Evolutionary conservation across 2,113 vertebrate species (phyloP).

Genomic region (Festucalex cinctus): DNA sequence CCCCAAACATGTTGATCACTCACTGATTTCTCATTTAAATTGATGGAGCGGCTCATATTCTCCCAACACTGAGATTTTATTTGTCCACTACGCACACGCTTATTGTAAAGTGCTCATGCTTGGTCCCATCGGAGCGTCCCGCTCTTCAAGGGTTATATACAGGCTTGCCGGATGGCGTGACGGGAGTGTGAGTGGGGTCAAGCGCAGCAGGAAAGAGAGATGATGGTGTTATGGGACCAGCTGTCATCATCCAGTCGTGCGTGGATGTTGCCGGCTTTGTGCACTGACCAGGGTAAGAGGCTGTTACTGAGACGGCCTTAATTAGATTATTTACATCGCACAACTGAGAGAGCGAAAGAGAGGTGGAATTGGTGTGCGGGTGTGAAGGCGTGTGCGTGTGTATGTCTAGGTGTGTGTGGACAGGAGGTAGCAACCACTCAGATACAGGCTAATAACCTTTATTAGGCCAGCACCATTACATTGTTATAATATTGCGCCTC

Average conservation of each 20-base stretch:
- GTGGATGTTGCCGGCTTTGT: slow-evolving; percentile 57
- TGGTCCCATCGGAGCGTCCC: slow-evolving; percentile 6
- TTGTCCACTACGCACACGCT: slow-evolving; percentile 17
- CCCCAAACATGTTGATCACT: background rate
- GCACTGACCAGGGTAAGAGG: slow-evolving; percentile 64
- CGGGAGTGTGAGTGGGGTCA: slow-evolving; percentile 45
- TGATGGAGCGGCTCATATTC: background rate
- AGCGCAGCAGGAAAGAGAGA: slow-evolving; percentile 31
- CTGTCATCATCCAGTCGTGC: slow-evolving; percentile 47
- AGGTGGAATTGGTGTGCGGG: slow-evolving; percentile 10
- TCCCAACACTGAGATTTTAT: slow-evolving; percentile 15
- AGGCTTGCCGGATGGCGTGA: slow-evolving; percentile 32
- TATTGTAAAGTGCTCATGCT: background rate
- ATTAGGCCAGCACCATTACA: slow-evolving; percentile 52
- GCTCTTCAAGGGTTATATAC: slow-evolving; percentile 33
- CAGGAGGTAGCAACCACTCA: slow-evolving; percentile 30
- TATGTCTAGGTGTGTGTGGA: slow-evolving; percentile 1
- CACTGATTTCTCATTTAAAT: slow-evolving; percentile 5
- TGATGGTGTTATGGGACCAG: slow-evolving; percentile 42
- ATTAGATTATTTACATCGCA: slow-evolving; percentile 73
- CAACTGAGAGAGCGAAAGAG: slow-evolving; percentile 34
- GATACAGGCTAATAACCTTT: slow-evolving; percentile 57
- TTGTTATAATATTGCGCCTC: slow-evolving; percentile 48
- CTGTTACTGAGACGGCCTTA: slow-evolving; percentile 62
- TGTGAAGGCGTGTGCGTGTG: slow-evolving; percentile 9